Evolutionary conservation across 2,113 vertebrate genomes (phyloP).

Genomic region (Microcebus ravelobensis): DNA sequence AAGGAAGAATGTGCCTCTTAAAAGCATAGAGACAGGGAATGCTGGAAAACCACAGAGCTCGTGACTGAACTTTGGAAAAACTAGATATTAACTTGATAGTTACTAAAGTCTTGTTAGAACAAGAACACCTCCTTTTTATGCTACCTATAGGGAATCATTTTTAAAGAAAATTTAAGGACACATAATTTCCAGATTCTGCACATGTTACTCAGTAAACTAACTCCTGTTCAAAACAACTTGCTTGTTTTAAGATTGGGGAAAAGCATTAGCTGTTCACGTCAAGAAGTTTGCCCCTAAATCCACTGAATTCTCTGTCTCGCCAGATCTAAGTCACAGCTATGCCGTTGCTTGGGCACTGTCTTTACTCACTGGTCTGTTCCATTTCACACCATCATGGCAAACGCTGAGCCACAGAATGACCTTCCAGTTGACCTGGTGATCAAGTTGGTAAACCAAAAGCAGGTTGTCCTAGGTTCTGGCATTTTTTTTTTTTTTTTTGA

Average conservation of each 20-base stretch:
- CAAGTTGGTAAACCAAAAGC: background rate
- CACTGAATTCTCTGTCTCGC: background rate
- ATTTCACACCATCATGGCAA: background rate
- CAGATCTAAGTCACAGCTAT: background rate
- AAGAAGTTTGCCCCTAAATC: background rate
- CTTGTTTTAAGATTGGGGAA: background rate
- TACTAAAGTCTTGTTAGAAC: background rate
- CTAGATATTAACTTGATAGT: background rate
- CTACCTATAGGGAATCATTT: background rate
- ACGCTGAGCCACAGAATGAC: background rate
- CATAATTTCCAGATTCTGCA: background rate
- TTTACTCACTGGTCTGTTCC: background rate
- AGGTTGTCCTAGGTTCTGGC: background rate
- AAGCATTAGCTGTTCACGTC: background rate
- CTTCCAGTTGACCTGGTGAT: background rate
- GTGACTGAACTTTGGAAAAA: background rate
- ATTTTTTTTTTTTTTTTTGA: too few relatives aligned
- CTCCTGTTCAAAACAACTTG: background rate
- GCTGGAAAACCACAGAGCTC: background rate
- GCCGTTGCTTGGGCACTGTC: background rate
- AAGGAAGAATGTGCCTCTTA: slow-evolving; percentile 54
- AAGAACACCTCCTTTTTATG: background rate
- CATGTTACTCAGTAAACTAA: background rate
- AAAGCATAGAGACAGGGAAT: background rate
- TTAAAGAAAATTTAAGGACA: background rate